phyloP scores from a whole-genome alignment of 2,888 invertebrate species.

The Stenichneumon culpator region DNA sequence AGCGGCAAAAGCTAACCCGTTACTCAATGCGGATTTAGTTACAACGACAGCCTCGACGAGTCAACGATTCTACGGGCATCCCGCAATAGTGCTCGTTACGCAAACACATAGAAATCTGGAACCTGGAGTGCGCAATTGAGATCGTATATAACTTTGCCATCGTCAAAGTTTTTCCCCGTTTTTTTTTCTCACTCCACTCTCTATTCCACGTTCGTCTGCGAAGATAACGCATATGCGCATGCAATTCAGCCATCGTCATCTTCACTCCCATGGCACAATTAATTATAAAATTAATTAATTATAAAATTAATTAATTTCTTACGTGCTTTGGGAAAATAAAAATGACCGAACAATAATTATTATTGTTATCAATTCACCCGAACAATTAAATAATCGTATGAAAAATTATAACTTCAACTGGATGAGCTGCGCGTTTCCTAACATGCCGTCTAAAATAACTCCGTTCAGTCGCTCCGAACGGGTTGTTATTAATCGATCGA shows the following conservation, averaged over 20 bases:
- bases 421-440: background rate
- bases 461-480: background rate
- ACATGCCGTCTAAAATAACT: background rate
- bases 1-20: conserved; percentile 44
- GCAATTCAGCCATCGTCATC: background rate
- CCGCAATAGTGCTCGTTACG: conserved; percentile 47
- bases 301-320: background rate
- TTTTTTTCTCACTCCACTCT: background rate
- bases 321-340: background rate
- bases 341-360: background rate
- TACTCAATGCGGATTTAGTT: conserved; percentile 49
- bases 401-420: background rate
- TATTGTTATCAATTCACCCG: background rate
- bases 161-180: conserved; percentile 53
- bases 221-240: conserved; percentile 24
- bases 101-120: conserved; percentile 62
- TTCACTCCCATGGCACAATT: background rate
- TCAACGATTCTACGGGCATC: conserved; percentile 56
- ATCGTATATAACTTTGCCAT: conserved; percentile 57
- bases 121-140: conserved; percentile 38
- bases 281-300: background rate
- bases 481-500: conserved; percentile 12
- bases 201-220: conserved; percentile 16
- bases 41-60: conserved; percentile 44
- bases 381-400: too few species aligned